phyloP scores from a whole-genome alignment of 1,140 invertebrate species.

The Ditylenchus dipsaci region DNA sequence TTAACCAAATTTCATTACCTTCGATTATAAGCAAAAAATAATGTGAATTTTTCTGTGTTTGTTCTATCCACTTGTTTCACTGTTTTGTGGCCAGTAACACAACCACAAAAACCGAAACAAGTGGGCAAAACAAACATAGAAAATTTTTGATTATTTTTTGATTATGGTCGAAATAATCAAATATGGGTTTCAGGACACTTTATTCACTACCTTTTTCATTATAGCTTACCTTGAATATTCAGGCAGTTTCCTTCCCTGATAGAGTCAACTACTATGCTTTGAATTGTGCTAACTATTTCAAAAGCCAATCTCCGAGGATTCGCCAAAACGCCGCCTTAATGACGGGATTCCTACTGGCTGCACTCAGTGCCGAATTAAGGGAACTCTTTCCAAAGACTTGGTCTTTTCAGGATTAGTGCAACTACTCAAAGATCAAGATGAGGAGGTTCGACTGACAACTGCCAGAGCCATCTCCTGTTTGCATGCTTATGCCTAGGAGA shows the following conservation, averaged over 20 bases:
- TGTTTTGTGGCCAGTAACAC: too few relatives aligned
- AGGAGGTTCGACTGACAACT: conserved; percentile 49
- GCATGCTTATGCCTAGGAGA: conserved; percentile 42
- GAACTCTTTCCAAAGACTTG: conserved; percentile 52
- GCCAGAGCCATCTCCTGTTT: conserved; percentile 47
- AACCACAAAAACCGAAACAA: too few relatives aligned
- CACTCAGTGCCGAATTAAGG: conserved; percentile 46
- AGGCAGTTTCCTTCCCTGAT: conserved; percentile 51
- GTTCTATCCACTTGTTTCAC: too few relatives aligned
- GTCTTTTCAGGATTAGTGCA: conserved; percentile 49
- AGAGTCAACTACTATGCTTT: conserved; percentile 53
- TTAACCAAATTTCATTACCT: too few relatives aligned
- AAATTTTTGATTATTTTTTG: too few relatives aligned
- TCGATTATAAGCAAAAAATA: too few relatives aligned
- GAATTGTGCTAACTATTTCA: conserved; percentile 53
- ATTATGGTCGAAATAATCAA: too few relatives aligned
- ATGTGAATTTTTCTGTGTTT: too few relatives aligned
- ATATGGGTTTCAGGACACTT: too few relatives aligned
- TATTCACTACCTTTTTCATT: too few relatives aligned
- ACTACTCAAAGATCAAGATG: conserved; percentile 49
- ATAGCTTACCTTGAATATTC: conserved; percentile 5
- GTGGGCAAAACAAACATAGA: too few relatives aligned
- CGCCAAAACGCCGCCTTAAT: conserved; percentile 51
- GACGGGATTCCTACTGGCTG: conserved; percentile 45
- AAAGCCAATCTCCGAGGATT: conserved; percentile 44